Conservation (phyloP, 2,113 vertebrate genomes). For the Tachysurus fulvidraco region DNA sequence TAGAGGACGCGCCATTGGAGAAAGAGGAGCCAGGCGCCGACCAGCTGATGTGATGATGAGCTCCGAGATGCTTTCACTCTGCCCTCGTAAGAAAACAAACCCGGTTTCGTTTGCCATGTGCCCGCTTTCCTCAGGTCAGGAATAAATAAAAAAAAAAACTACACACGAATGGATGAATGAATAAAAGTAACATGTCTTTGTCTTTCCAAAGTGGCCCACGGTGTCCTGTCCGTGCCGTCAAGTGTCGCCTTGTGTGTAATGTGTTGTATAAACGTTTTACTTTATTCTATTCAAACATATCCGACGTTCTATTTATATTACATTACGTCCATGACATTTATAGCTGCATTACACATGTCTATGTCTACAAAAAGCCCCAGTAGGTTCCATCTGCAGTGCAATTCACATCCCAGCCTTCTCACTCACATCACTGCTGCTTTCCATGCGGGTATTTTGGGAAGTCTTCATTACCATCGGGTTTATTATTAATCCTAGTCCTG, state of each 20-base stretch:
- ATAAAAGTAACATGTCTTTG: not conserved
- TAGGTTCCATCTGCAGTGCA: conserved; percentile 40
- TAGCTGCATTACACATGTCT: conserved; percentile 33
- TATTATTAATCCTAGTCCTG: not conserved
- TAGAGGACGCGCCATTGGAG: not conserved
- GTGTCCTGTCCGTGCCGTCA: not conserved
- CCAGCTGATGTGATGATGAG: conserved; percentile 26
- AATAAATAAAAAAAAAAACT: not conserved
- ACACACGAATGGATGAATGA: not conserved
- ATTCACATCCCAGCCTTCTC: conserved; percentile 59
- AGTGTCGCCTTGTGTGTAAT: not conserved
- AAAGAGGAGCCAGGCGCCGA: not conserved
- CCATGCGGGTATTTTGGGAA: conserved; percentile 63
- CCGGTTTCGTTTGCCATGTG: not conserved
- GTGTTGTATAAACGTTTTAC: not conserved
- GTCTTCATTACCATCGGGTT: not conserved
- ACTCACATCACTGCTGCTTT: conserved; percentile 49
- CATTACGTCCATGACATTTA: not conserved
- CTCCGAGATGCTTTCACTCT: conserved; percentile 26
- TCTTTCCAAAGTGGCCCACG: not conserved
- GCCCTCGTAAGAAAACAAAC: conserved; percentile 43
- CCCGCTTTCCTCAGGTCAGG: not conserved
- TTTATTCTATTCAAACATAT: not conserved
- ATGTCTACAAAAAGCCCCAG: conserved; percentile 12
- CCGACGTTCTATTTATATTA: not conserved